These are phyloP conservation scores for Macrotus californicus DNA, from an alignment of 2,113 vertebrate genomes.

Conservation along the genomic window DNA sequence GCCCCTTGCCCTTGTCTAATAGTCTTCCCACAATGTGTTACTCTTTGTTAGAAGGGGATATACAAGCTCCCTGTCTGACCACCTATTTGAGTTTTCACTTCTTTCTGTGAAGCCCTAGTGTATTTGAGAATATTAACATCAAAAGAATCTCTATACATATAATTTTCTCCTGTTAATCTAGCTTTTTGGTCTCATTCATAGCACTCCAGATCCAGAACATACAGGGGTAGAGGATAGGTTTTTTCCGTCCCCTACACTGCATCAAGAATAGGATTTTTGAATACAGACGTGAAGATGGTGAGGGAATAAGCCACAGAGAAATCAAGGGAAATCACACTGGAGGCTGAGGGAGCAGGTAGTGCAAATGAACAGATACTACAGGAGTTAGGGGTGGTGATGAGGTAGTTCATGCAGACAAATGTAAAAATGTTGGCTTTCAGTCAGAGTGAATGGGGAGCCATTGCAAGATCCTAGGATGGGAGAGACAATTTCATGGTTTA, in stretches of 20 bases:
- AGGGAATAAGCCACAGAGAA: background rate
- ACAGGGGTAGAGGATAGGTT: background rate
- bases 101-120: background rate
- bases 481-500: background rate
- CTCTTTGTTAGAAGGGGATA: background rate
- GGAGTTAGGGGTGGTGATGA: rapidly evolving
- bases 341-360: background rate
- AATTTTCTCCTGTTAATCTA: background rate
- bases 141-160: background rate
- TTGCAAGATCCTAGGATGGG: too few species aligned
- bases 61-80: background rate
- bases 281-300: background rate
- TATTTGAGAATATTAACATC: background rate
- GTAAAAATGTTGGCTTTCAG: background rate
- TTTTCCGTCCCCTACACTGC: too few species aligned
- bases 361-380: background rate
- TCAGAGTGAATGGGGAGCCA: background rate
- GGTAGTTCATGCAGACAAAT: background rate
- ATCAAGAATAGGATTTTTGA: background rate
- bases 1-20: background rate
- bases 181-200: background rate
- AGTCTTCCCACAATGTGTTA: background rate
- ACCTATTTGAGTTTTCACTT: background rate
- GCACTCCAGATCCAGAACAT: background rate
- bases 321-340: background rate